Percentiles rank a stretch among this genome's conserved stretches.
phyloP scores from a whole-genome alignment of 2,888 invertebrate genomes.

The Papilio gigon region DNA sequence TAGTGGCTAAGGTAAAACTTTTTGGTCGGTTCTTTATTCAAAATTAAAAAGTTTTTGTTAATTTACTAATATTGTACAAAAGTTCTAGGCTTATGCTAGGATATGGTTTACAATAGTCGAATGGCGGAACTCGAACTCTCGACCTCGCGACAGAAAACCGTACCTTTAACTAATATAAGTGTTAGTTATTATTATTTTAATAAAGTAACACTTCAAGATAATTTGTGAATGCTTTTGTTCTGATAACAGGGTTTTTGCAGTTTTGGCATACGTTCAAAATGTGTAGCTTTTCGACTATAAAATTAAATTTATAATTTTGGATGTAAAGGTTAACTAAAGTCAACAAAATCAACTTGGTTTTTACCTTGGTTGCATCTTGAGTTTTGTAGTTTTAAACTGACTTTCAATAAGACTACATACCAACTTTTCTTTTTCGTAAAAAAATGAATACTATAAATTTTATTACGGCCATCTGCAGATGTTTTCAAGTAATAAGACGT shows the following conservation, averaged over 20 bases:
- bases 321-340: not conserved
- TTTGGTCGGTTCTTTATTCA: too few relatives aligned
- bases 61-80: too few relatives aligned
- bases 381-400: not conserved
- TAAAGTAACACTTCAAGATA: not conserved
- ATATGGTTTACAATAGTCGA: too few relatives aligned
- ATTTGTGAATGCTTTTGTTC: not conserved
- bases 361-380: not conserved
- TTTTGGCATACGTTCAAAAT: not conserved
- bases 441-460: slow-evolving; percentile 5
- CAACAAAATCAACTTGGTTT: not conserved
- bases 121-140: too few relatives aligned
- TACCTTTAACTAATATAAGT: too few relatives aligned
- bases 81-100: too few relatives aligned
- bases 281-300: not conserved
- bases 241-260: not conserved
- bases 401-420: not conserved
- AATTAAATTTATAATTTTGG: not conserved
- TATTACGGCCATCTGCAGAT: slow-evolving; percentile 20
- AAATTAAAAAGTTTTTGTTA: too few relatives aligned
- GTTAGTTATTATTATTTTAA: not conserved
- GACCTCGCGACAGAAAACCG: too few relatives aligned
- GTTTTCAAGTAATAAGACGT: slow-evolving; percentile 12
- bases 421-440: not conserved
- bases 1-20: too few relatives aligned